Evolutionary conservation across 1,140 invertebrate genomes (phyloP).

Genomic region (Leptinotarsa undecemlineata): DNA sequence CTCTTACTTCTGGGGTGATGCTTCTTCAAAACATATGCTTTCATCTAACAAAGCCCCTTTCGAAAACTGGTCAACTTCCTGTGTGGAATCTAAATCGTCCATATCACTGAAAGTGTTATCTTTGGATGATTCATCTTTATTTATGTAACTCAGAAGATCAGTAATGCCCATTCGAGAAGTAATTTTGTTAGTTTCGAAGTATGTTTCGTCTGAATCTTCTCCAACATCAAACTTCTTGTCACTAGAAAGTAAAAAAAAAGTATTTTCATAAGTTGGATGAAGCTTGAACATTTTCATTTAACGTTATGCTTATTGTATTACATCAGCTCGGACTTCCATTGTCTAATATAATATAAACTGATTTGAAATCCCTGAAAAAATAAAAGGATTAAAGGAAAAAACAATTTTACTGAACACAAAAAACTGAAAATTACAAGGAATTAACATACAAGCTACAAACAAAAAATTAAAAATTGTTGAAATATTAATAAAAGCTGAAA

Average conservation of each 20-base stretch:
- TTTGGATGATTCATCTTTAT: constrained; percentile 20
- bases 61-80: constrained; percentile 22
- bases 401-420: no score
- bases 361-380: no score
- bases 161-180: constrained; percentile 24
- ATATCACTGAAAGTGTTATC: constrained; percentile 4
- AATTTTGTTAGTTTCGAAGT: constrained; percentile 10
- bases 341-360: no score
- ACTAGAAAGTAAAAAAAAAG: background rate
- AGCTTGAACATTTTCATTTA: no score
- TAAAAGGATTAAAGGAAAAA: no score
- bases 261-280: no score
- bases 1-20: constrained; percentile 14
- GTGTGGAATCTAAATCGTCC: constrained; percentile 7
- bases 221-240: background rate
- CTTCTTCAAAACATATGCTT: background rate
- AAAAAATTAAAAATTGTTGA: no score
- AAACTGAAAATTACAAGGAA: no score
- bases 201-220: constrained; percentile 21
- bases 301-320: no score
- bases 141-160: constrained; percentile 31
- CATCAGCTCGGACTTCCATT: no score
- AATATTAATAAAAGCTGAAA: no score
- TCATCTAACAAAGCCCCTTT: constrained; percentile 19
- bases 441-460: no score